These are phyloP conservation scores for Choreutis nemorana DNA, from an alignment of 2,888 invertebrate genomes.

Conservation along the genomic window DNA sequence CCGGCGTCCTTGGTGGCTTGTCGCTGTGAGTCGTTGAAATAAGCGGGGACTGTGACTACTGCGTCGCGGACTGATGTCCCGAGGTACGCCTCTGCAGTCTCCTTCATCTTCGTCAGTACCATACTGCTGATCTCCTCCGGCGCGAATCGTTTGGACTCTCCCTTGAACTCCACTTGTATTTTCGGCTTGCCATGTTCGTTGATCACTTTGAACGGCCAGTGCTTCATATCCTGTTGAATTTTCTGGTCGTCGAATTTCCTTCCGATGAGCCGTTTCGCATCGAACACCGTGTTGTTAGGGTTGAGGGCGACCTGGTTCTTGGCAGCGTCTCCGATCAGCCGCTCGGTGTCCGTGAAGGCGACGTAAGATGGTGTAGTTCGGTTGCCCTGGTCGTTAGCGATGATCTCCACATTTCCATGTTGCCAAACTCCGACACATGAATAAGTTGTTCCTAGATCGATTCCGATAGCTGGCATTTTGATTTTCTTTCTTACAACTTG, in stretches of 20 bases:
- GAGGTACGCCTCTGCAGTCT: conserved; percentile 77
- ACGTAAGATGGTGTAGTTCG: conserved; percentile 78
- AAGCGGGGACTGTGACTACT: conserved; percentile 83
- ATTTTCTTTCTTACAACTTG: no score
- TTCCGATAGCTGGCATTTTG: conserved; percentile 63
- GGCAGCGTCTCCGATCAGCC: conserved; percentile 74
- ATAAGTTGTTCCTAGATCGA: conserved; percentile 65
- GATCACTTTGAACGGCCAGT: conserved; percentile 83
- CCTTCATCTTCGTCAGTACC: conserved; percentile 85
- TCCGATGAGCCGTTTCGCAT: conserved; percentile 84
- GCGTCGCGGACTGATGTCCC: conserved; percentile 73
- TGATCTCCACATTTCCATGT: conserved; percentile 78
- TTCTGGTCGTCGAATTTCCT: conserved; percentile 74
- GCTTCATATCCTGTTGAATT: conserved; percentile 81
- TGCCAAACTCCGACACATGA: conserved; percentile 63
- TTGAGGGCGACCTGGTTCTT: conserved; percentile 78
- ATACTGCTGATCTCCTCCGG: conserved; percentile 78
- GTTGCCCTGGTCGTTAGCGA: conserved; percentile 74
- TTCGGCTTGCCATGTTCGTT: conserved; percentile 72
- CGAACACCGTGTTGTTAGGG: conserved; percentile 77
- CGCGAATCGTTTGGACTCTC: conserved; percentile 69
- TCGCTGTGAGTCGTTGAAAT: conserved; percentile 77
- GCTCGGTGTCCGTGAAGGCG: conserved; percentile 74
- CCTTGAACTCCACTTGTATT: conserved; percentile 72
- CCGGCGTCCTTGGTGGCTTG: conserved; percentile 91